Conservation (phyloP, 2,113 vertebrate species). For the Microtus oregoni region DNA sequence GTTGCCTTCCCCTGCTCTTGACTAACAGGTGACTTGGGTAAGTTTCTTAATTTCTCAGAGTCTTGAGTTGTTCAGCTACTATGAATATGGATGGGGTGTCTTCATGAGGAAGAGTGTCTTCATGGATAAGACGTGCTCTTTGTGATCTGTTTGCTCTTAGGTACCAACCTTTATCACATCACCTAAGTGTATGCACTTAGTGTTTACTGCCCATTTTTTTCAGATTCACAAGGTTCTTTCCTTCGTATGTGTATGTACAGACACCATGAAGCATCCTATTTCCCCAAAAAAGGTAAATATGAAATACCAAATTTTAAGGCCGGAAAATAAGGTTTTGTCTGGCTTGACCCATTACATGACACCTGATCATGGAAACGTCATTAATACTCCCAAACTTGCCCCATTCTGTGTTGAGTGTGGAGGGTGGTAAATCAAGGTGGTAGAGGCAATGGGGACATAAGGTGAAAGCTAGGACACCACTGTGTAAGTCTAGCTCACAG, state of each 20-base stretch:
- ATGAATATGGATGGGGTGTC: background rate
- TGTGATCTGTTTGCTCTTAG: background rate
- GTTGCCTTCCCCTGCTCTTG: background rate
- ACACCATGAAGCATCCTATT: background rate
- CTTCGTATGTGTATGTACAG: background rate
- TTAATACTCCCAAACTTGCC: background rate
- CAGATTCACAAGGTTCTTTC: no score
- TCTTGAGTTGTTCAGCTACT: background rate
- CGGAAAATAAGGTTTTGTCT: background rate
- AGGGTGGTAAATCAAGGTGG: rapidly evolving
- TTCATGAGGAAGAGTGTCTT: background rate
- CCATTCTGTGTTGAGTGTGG: background rate
- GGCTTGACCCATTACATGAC: background rate
- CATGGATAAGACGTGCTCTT: background rate
- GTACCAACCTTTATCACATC: no score
- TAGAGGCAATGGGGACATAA: background rate
- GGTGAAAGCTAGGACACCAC: background rate
- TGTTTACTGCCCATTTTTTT: background rate
- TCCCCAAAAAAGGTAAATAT: background rate
- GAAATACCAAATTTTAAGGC: background rate
- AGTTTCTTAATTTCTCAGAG: background rate
- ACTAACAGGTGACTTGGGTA: background rate
- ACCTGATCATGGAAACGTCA: background rate
- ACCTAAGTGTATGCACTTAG: background rate
- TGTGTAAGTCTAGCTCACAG: background rate